Conservation (phyloP, 2,797 vertebrate species). For the Pelodytes ibericus region DNA sequence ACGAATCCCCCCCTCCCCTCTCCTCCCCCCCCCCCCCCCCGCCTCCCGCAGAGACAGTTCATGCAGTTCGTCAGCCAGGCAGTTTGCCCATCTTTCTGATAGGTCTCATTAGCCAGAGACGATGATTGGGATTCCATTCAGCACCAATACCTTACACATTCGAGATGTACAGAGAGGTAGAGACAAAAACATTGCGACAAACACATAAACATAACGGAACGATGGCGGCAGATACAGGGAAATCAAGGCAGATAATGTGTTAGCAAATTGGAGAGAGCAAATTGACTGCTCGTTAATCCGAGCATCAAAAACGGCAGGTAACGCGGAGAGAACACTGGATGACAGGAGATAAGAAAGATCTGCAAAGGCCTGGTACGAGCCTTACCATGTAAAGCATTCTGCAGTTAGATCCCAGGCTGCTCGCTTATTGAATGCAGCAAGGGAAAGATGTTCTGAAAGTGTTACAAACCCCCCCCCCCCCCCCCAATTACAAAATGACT, state of each 20-base stretch:
- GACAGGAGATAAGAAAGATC: constrained; percentile 3
- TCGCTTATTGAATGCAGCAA: too few species aligned
- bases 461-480: background rate
- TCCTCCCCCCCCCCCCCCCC: constrained; percentile 42
- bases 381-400: too few species aligned
- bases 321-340: background rate
- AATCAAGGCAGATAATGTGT: constrained; percentile 25
- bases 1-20: constrained; percentile 46
- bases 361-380: too few species aligned
- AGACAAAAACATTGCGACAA: constrained; percentile 48
- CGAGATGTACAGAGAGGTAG: constrained; percentile 12
- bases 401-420: too few species aligned
- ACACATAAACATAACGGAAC: constrained; percentile 38
- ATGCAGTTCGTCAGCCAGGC: constrained; percentile 40
- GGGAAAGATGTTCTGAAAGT: background rate
- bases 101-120: constrained; percentile 48
- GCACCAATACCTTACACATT: constrained; percentile 29
- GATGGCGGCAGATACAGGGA: constrained; percentile 7
- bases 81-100: constrained; percentile 51
- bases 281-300: constrained; percentile 26
- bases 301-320: background rate
- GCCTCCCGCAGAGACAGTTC: constrained; percentile 49
- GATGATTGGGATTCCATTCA: constrained; percentile 50
- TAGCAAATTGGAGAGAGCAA: constrained; percentile 5
- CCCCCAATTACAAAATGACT: background rate